Evolutionary conservation across 2,797 vertebrate species (phyloP).

Genomic region (Luscinia luscinia): DNA sequence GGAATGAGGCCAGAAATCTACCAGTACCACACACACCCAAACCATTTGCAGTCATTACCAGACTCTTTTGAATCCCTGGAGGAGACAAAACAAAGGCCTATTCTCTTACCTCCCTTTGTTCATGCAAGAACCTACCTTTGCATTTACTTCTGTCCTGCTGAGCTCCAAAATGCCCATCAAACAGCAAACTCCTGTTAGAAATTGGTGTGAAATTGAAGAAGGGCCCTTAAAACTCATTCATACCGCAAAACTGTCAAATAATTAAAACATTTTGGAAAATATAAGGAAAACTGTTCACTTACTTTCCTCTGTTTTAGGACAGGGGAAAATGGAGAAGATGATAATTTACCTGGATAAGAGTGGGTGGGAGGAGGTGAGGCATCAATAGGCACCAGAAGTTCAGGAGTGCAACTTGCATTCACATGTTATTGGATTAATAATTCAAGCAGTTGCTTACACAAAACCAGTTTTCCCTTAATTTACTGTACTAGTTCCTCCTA

Average conservation of each 20-base stretch:
- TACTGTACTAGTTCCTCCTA: neutral
- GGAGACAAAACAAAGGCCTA: neutral
- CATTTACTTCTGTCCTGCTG: constrained; percentile 83
- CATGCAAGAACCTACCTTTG: constrained; percentile 77
- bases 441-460: neutral
- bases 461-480: neutral
- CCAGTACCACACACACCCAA: neutral
- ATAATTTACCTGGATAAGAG: neutral
- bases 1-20: neutral
- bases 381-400: neutral
- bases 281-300: neutral
- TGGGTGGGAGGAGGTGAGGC: neutral
- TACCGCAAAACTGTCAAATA: neutral
- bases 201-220: neutral
- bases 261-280: neutral
- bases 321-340: neutral
- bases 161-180: constrained; percentile 85
- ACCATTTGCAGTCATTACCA: neutral
- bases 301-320: neutral
- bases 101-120: neutral
- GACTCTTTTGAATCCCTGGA: neutral
- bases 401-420: neutral
- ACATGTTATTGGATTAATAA: neutral
- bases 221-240: neutral
- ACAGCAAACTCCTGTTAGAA: neutral